Evolutionary conservation across 2,888 invertebrate genomes (phyloP), one percentile per base, ranked within the genome.

Genomic region (Ctena decussata): DNA sequence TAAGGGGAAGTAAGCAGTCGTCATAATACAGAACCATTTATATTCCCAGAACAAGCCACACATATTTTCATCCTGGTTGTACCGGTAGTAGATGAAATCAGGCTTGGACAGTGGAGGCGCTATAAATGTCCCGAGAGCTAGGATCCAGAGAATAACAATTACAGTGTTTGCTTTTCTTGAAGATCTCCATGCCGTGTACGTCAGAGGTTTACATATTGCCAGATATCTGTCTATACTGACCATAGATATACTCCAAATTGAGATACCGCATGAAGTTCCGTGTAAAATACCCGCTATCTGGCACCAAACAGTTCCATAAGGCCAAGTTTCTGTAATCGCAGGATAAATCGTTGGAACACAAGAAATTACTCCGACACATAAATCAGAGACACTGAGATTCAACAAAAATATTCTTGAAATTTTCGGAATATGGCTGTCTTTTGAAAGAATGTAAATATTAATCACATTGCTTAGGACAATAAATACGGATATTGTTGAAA

Each of bases 191-290:
- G 76, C 74, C 15, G 80, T 70, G 65, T 91, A 92, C 12, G 82
- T 84, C 12, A 91, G 46, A 11, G 92, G 91, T 18, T 86, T 78
- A n/a, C 78, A 76, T 15, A 92, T 82, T 24, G 91, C 92, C 5
- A 92, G 69, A 71, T 89, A 91, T 18, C 92, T 77, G 81, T 92
- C 92, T 12, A 92, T 77, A 32, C 91, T 91, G n/a, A 92, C 80
- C 24, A 91, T 71, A 1, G 90, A 82, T 32, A 92, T 57, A 69
- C 88, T 88, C 90, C 90, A 92, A 60, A 92, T 91, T 15, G 92
- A 92, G 24, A 92, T 90, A 6, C 91, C 84, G n/a, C 84, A 87
- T 0, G 88, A 90, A 0, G 82, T 78, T 12, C 91, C 90, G 80
- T 91, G 91, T 6, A 84, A 53, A 12, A 91, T 87, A 12, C 89